Base-by-base conservation (phyloP, 1,140 invertebrate genomes). In the Mactra quadrangularis region DNA sequence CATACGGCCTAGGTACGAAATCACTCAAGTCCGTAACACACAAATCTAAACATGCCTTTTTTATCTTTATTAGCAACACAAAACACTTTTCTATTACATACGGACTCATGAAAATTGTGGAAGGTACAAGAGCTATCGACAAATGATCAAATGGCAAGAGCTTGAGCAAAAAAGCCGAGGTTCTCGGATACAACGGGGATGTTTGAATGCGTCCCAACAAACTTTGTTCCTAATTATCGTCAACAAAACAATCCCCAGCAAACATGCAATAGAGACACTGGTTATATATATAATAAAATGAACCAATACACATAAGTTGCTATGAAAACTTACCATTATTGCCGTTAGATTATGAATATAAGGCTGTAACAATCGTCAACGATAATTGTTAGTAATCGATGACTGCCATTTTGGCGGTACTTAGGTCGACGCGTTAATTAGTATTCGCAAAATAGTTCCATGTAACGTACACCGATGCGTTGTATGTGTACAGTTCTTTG, bases 391-490 rank as follows among this genome's bases (percentile, higher is more conserved):
- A 76, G 41, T 76, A 76, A 76, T 76, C 74, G 57, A 76, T 76
- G 74, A 41, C 74, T 57, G 74, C 74, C 74, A 76, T 76, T 62
- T 76, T 76, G 74, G 74, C 74, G 74, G 74, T 76, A 25, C 22
- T 76, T 33, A n/a, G 74, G 74, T 68, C 57, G 27, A 35, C 3
- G 45, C 57, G 74, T 62, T 76, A 76, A 76, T 76, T 76, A 60
- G 57, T 47, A 64, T 25, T 62, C 29, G 50, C 22, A 15, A 76
- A 76, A 60, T 76, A 76, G 74, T 62, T 29, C 74, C 57, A 57
- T 35, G 15, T 19, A n/a, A 55, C 7, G n/a, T 55, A n/a, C n/a
- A n/a, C n/a, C n/a, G n/a, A n/a, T n/a, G n/a, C n/a, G n/a, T n/a
- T n/a, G n/a, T n/a, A n/a, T n/a, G n/a, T n/a, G n/a, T n/a, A n/a